These are phyloP conservation scores for Myzus persicae DNA, from an alignment of 1,140 invertebrate genomes.

Conservation along the genomic window DNA sequence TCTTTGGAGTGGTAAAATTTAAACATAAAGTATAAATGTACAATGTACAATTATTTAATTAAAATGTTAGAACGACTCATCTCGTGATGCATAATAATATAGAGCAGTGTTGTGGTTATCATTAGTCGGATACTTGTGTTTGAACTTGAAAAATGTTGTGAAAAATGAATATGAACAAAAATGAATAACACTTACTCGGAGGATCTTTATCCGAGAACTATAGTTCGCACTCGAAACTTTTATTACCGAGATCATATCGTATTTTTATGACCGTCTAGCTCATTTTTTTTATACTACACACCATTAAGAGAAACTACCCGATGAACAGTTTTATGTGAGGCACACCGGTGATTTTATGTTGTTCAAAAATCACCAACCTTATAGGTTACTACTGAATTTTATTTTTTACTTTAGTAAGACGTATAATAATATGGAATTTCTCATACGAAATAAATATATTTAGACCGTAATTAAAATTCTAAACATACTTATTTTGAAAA, in stretches of 20 bases:
- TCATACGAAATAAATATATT: background rate
- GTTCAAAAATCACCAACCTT: conserved; percentile 46
- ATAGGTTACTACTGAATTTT: background rate
- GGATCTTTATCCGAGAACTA: conserved; percentile 38
- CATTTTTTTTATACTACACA: conserved; percentile 51
- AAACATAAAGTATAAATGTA: background rate
- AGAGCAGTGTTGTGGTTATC: background rate
- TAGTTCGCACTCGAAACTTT: conserved; percentile 46
- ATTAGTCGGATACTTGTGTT: background rate
- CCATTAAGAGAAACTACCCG: conserved; percentile 44
- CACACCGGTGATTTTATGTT: conserved; percentile 46
- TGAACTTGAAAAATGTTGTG: background rate
- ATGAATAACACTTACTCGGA: conserved; percentile 25
- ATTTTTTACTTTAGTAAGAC: background rate
- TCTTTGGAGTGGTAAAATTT: background rate
- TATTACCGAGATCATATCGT: conserved; percentile 40
- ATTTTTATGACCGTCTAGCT: conserved; percentile 44
- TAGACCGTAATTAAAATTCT: background rate
- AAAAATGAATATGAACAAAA: conserved; percentile 1
- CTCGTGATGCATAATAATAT: background rate
- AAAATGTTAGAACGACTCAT: background rate
- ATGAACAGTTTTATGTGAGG: conserved; percentile 50
- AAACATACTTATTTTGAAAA: too few relatives aligned
- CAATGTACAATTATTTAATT: background rate
- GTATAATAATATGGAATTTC: background rate